A percentile compares a stretch with the other conserved stretches of the same genome.
phyloP scores from a whole-genome alignment of 2,113 vertebrate species.

The Gorsachius goisagi region DNA sequence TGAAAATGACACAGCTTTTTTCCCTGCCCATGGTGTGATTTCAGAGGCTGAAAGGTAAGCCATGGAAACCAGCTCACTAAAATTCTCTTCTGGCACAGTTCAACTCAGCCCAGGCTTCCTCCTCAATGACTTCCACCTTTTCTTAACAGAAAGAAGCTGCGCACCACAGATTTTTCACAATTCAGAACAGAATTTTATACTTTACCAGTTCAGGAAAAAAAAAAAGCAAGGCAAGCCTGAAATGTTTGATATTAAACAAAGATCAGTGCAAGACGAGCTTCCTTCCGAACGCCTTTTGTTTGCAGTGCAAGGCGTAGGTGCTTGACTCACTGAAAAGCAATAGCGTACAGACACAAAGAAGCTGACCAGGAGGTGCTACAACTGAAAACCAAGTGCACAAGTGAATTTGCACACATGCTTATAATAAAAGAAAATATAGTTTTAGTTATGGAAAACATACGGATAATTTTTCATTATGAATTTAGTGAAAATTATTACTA shows the following conservation, averaged over 20 bases:
- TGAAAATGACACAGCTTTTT: not conserved
- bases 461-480: not conserved
- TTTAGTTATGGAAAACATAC: not conserved
- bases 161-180: not conserved
- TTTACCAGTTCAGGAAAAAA: not conserved
- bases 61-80: not conserved
- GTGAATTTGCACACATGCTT: not conserved
- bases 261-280: not conserved
- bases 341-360: not conserved
- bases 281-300: not conserved
- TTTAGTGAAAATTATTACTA: not conserved
- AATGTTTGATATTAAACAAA: not conserved
- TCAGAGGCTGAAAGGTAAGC: not conserved
- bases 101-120: not conserved
- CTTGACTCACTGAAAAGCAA: not conserved
- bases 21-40: not conserved
- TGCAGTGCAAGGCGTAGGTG: not conserved
- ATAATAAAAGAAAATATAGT: not conserved
- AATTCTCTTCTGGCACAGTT: not conserved
- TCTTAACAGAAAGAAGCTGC: not conserved
- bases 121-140: not conserved
- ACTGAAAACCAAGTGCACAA: not conserved
- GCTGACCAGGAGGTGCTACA: not conserved
- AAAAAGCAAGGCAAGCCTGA: not conserved
- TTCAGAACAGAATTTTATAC: not conserved